Conservation (phyloP, 1,140 invertebrate genomes). For the Drosophila sulfurigaster region DNA sequence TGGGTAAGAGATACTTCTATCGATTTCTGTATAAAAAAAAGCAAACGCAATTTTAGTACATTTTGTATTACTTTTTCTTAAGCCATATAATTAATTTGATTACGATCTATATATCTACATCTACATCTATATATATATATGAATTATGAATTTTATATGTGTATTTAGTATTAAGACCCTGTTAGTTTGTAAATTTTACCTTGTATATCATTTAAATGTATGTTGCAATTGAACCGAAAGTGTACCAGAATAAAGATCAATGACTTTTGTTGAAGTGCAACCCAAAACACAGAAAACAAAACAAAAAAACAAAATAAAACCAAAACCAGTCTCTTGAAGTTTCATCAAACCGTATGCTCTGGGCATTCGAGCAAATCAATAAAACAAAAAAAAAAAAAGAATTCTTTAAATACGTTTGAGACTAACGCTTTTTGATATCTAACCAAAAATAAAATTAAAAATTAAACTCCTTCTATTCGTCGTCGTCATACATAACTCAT, state of each 20-base stretch:
- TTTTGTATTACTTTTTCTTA: conserved; percentile 77
- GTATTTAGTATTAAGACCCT: conserved; percentile 73
- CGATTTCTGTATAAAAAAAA: conserved; percentile 21
- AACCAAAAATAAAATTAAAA: conserved; percentile 25
- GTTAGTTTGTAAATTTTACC: conserved; percentile 69
- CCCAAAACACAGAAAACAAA: conserved; percentile 55
- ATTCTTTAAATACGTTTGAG: conserved; percentile 41
- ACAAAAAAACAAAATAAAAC: conserved; percentile 36
- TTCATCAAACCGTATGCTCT: conserved; percentile 44
- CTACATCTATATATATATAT: conserved; percentile 34
- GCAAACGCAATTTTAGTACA: conserved; percentile 52
- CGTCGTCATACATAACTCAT: conserved; percentile 76
- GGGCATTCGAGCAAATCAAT: conserved; percentile 1
- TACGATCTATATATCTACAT: conserved; percentile 20
- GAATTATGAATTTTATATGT: conserved; percentile 72
- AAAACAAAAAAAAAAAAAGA: neutral
- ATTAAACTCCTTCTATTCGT: conserved; percentile 21
- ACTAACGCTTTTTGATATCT: conserved; percentile 70
- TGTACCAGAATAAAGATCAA: conserved; percentile 84
- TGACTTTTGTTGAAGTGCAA: conserved; percentile 82
- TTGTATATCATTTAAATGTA: conserved; percentile 82
- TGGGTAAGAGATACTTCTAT: conserved; percentile 34
- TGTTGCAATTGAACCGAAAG: conserved; percentile 80
- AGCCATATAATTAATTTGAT: conserved; percentile 69
- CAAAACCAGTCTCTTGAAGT: conserved; percentile 57